Conservation (phyloP, 2,888 invertebrate genomes). For the Lottia gigantea region DNA sequence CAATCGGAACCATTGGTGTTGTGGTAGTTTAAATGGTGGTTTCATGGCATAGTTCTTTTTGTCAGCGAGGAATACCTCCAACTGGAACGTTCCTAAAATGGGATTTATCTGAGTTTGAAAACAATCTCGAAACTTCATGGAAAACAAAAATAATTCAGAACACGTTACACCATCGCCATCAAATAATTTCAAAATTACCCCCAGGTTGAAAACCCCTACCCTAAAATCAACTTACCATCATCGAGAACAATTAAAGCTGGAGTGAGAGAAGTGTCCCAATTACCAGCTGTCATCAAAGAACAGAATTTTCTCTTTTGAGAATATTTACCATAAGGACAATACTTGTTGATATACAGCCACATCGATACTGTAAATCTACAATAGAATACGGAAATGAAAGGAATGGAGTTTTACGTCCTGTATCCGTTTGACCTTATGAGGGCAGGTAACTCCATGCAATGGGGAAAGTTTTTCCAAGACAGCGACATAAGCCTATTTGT, state of each 20-base stretch:
- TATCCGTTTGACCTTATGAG: background rate
- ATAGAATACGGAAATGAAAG: background rate
- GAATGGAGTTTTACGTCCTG: no score
- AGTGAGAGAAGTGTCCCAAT: conserved; percentile 44
- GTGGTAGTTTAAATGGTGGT: conserved; percentile 40
- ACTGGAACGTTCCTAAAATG: conserved; percentile 51
- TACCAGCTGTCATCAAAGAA: conserved; percentile 37
- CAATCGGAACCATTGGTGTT: conserved; percentile 54
- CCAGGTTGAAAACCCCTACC: no score
- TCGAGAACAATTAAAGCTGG: conserved; percentile 42
- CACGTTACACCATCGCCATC: no score
- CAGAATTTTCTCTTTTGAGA: background rate
- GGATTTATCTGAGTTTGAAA: no score
- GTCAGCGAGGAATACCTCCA: conserved; percentile 43
- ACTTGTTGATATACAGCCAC: conserved; percentile 61
- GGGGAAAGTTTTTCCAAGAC: no score
- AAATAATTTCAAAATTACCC: no score
- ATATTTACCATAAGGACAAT: conserved; percentile 37
- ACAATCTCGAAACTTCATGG: no score
- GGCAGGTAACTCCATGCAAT: conserved; percentile 1
- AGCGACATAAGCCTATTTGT: no score
- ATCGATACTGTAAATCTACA: conserved; percentile 58
- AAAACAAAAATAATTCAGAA: no score
- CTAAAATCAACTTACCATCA: background rate
- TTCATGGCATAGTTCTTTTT: conserved; percentile 38